Percentiles rank a stretch among this genome's conserved stretches.
phyloP scores from a whole-genome alignment of 2,797 vertebrate species.

The Brachyrhaphis roseni region DNA sequence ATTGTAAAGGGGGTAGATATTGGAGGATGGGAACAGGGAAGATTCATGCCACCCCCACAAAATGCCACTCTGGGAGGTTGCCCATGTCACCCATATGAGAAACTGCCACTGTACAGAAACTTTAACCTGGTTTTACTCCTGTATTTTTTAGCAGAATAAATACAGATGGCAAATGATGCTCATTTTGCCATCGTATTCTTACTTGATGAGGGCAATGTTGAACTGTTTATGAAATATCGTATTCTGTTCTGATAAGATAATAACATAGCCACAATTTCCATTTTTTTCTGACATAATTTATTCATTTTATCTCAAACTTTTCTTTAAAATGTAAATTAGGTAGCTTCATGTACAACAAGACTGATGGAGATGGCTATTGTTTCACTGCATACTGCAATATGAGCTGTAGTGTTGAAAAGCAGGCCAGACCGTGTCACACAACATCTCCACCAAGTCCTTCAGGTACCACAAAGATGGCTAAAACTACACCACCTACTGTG shows the following conservation, averaged over 20 bases:
- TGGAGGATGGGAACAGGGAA: too few relatives aligned
- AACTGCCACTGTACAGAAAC: neutral
- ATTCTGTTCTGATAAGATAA: neutral
- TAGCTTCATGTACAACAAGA: conserved; percentile 71
- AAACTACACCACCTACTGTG: neutral
- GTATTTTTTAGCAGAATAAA: neutral
- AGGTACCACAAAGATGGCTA: neutral
- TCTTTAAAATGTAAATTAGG: conserved; percentile 57
- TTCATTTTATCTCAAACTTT: neutral
- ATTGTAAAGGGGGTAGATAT: too few relatives aligned
- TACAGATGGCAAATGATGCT: neutral
- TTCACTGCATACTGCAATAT: conserved; percentile 77
- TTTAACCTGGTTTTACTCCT: neutral
- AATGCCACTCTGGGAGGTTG: too few relatives aligned
- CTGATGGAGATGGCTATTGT: conserved; percentile 73
- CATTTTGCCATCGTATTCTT: neutral
- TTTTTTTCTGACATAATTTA: neutral
- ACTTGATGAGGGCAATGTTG: neutral
- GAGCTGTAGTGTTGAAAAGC: conserved; percentile 68
- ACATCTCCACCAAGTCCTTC: conserved; percentile 42
- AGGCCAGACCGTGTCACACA: conserved; percentile 19
- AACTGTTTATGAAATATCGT: neutral
- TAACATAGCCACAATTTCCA: neutral
- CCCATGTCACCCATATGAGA: too few relatives aligned
- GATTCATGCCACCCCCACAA: too few relatives aligned